Evolutionary conservation across 2,113 vertebrate genomes (phyloP).

Genomic region (Cariama cristata): DNA sequence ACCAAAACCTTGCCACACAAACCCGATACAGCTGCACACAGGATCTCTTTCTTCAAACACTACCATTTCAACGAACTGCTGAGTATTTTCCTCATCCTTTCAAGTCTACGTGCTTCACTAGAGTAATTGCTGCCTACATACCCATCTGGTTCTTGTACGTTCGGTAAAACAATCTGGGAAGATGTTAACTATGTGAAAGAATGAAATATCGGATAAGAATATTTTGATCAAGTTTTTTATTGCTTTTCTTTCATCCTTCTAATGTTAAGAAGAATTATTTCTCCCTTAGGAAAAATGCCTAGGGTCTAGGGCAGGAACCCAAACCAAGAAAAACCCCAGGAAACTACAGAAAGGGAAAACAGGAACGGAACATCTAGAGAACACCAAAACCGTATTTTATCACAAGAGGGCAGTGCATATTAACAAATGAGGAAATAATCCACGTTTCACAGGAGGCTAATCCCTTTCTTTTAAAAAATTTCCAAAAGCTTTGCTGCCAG

Average conservation of each 20-base stretch:
- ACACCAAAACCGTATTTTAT: not conserved
- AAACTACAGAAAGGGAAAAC: not conserved
- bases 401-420: conserved; percentile 62
- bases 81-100: not conserved
- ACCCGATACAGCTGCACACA: not conserved
- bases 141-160: not conserved
- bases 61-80: not conserved
- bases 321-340: rapidly evolving
- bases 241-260: not conserved
- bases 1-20: no score
- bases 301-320: not conserved
- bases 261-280: not conserved
- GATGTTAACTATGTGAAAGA: not conserved
- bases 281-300: not conserved
- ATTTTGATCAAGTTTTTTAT: not conserved
- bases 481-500: not conserved
- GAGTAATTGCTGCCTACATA: not conserved
- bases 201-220: not conserved
- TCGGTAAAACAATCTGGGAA: not conserved
- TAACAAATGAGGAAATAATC: not conserved
- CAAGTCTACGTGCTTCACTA: not conserved
- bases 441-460: not conserved
- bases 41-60: not conserved
- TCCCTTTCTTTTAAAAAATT: not conserved
- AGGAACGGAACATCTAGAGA: not conserved